phyloP scores from a whole-genome alignment of 2,888 invertebrate genomes.

The Azorinus chamasolen region DNA sequence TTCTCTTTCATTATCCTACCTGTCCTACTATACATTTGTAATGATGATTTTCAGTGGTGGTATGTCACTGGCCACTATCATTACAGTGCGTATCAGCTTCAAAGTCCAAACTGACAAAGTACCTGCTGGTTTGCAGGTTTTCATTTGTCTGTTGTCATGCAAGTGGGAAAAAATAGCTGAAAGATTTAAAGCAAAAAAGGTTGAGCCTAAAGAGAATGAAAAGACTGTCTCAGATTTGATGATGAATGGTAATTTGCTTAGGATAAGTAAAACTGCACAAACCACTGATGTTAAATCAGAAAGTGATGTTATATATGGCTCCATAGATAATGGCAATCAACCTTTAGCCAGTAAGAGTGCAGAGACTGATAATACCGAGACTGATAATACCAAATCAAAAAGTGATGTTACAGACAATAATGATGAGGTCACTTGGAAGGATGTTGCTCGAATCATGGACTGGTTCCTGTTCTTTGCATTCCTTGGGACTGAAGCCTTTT shows the following conservation, averaged over 20 bases:
- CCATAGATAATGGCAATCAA: background rate
- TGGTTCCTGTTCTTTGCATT: slow-evolving; percentile 50
- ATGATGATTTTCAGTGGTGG: slow-evolving; percentile 59
- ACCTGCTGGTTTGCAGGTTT: background rate
- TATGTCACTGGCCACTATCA: slow-evolving; percentile 40
- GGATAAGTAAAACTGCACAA: background rate
- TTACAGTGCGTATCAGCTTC: slow-evolving; percentile 50
- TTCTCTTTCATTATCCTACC: slow-evolving; percentile 42
- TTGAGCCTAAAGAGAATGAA: background rate
- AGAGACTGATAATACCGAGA: background rate
- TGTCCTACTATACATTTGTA: slow-evolving; percentile 56
- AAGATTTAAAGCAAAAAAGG: background rate
- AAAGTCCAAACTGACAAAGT: slow-evolving; percentile 34
- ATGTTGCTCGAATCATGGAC: slow-evolving; percentile 42
- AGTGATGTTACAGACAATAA: background rate
- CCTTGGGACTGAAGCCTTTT: slow-evolving; percentile 52
- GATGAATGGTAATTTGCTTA: background rate
- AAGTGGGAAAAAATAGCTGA: background rate
- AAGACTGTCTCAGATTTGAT: background rate
- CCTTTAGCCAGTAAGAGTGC: background rate
- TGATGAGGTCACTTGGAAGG: slow-evolving; percentile 40
- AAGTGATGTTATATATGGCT: background rate
- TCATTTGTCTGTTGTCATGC: background rate
- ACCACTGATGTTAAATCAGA: background rate
- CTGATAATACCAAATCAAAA: background rate